Percentiles rank a stretch among this genome's conserved stretches.
phyloP scores from a whole-genome alignment of 2,113 vertebrate species.

The Pseudorasbora parva region DNA sequence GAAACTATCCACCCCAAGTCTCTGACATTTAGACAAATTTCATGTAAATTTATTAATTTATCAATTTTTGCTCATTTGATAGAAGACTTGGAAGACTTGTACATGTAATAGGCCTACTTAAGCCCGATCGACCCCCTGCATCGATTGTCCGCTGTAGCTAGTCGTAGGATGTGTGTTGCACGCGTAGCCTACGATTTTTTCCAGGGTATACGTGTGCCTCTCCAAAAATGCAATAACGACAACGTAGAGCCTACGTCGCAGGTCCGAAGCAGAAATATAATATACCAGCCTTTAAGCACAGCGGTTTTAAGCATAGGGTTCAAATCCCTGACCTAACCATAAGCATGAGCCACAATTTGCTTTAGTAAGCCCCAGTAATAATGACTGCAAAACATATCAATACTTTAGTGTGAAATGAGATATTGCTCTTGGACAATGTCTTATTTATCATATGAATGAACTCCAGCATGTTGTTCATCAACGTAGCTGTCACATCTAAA shows the following conservation, averaged over 20 bases:
- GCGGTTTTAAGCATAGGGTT: background rate
- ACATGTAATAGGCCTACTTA: background rate
- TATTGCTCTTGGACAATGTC: background rate
- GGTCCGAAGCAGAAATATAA: too few species aligned
- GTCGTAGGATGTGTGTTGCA: too few species aligned
- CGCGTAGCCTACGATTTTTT: too few species aligned
- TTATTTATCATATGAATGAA: conserved; percentile 36
- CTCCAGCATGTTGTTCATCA: conserved; percentile 12
- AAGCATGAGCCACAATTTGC: background rate
- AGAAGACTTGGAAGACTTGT: too few species aligned
- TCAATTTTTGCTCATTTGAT: too few species aligned
- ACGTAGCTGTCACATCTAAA: conserved; percentile 30
- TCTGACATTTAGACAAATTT: background rate
- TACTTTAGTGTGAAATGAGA: background rate
- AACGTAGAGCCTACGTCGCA: too few species aligned
- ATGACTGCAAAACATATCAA: background rate
- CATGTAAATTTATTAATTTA: background rate
- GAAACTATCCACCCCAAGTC: background rate
- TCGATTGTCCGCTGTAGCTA: too few species aligned
- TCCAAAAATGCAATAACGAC: too few species aligned
- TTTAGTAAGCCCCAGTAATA: background rate
- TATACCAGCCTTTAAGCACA: too few species aligned
- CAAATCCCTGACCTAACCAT: background rate
- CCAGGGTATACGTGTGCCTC: too few species aligned
- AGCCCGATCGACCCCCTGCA: too few species aligned